These are phyloP conservation scores for Dione juno DNA, from an alignment of 2,888 invertebrate genomes.

Conservation along the genomic window DNA sequence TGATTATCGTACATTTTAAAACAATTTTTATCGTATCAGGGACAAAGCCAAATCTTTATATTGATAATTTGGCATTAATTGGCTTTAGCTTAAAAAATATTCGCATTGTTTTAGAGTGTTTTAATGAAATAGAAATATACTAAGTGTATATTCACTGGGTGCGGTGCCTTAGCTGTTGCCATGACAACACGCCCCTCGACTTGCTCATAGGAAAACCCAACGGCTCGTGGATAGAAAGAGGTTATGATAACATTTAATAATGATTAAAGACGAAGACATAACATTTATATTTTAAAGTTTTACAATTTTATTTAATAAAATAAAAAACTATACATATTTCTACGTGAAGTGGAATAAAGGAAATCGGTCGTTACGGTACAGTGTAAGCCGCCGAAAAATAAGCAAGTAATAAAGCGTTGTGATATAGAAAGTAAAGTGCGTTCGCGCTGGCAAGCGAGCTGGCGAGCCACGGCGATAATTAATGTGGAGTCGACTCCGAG, in stretches of 20 bases:
- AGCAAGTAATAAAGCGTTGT: conserved; percentile 60
- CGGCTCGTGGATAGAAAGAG: conserved; percentile 32
- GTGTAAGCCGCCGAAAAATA: conserved; percentile 50
- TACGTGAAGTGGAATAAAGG: background rate
- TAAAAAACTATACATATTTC: background rate
- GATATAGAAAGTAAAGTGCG: conserved; percentile 81
- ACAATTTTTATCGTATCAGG: conserved; percentile 31
- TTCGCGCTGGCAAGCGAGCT: conserved; percentile 61
- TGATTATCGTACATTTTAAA: conserved; percentile 30
- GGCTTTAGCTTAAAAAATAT: background rate
- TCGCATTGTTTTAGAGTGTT: background rate
- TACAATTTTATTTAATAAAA: background rate
- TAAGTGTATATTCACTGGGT: conserved; percentile 58
- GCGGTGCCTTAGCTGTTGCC: conserved; percentile 73
- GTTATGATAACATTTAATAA: conserved; percentile 8
- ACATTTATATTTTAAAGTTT: background rate
- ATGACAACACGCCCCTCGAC: conserved; percentile 70
- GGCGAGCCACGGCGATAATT: conserved; percentile 75
- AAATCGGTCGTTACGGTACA: conserved; percentile 29
- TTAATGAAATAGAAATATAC: conserved; percentile 28
- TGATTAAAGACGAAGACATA: background rate
- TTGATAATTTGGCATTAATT: background rate
- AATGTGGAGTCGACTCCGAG: conserved; percentile 78
- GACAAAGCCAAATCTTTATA: conserved; percentile 24
- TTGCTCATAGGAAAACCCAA: conserved; percentile 49